Base-by-base conservation (phyloP, 2,113 vertebrate species). In the Equus przewalskii region DNA sequence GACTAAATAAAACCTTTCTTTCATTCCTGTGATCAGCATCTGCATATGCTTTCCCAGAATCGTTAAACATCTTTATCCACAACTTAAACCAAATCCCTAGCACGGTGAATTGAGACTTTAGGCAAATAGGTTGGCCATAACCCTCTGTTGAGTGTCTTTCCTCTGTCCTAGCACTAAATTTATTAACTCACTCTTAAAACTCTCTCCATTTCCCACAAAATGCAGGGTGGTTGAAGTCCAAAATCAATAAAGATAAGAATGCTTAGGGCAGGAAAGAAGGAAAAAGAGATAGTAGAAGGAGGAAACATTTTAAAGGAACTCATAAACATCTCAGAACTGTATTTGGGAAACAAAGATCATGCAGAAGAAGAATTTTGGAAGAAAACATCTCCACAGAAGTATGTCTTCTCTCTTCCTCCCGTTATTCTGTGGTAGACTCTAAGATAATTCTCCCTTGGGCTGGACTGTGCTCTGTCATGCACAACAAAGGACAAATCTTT, bases 181-280 rank as follows among this genome's bases (percentile, higher is more conserved):
- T 97, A 96, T 97, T 92, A 94, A 94, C 51, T 94, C 15, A 49
- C 30, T 94, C 69, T 93, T 96, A 85, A 89, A 97, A 97, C 75
- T 97, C 85, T 88, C 67, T 89, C 79, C 79, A 97, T 95, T 97
- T 97, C 83, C 86, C 90, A 97, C 89, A 94, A 97, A 97, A 98
- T 70, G 72, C 87, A 90, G 75, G 6, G 51, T 73, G 83, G 83
- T 83, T 89, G 33, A 96, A 96, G 84, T 92, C 84, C 46, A 97
- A 92, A 97, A 97, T 98, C 95, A 93, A 96, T 96, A 97, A 79
- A 93, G 96, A 88, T 41, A 84, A 98, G 93, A 96, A 95, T 92
- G 70, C 83, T 97, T 86, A 87, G 69, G 96, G 69, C 92, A 96
- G 30, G 62, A 80, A 62, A 97, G 81, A 56, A 96, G 67, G 92